Conservation (phyloP, 2,113 vertebrate genomes). For the Corythornis cristatus region DNA sequence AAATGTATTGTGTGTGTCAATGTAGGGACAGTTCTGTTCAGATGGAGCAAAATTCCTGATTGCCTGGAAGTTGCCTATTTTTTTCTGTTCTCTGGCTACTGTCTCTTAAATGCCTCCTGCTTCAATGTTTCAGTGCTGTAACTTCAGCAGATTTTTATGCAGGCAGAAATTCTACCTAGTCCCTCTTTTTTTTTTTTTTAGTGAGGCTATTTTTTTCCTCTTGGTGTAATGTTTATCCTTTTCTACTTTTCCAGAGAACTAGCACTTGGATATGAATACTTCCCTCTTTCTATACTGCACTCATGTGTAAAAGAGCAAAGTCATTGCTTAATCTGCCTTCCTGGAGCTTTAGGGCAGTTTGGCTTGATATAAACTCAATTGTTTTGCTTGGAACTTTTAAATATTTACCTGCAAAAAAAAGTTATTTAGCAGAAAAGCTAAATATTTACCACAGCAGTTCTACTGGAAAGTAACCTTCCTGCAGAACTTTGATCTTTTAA, state of each 20-base stretch:
- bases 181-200: background rate
- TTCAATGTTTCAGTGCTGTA: background rate
- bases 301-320: background rate
- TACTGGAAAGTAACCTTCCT: background rate
- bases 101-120: background rate
- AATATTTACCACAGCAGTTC: background rate
- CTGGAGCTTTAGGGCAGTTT: background rate
- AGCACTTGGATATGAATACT: background rate
- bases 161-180: background rate
- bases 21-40: background rate
- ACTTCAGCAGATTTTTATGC: background rate
- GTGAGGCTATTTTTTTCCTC: background rate
- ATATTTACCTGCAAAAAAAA: background rate
- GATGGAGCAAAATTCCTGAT: background rate
- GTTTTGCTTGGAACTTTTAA: background rate
- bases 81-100: background rate
- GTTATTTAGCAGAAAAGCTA: slow-evolving; percentile 2
- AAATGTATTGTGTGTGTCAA: background rate
- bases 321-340: background rate
- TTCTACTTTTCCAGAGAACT: background rate
- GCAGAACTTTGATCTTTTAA: background rate
- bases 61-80: background rate
- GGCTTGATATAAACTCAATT: background rate
- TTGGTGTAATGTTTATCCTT: background rate
- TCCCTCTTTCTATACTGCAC: background rate